Evolutionary conservation across 2,888 invertebrate species (phyloP), one percentile per base, ranked within the genome.

Genomic region (Pollenia labialis): DNA sequence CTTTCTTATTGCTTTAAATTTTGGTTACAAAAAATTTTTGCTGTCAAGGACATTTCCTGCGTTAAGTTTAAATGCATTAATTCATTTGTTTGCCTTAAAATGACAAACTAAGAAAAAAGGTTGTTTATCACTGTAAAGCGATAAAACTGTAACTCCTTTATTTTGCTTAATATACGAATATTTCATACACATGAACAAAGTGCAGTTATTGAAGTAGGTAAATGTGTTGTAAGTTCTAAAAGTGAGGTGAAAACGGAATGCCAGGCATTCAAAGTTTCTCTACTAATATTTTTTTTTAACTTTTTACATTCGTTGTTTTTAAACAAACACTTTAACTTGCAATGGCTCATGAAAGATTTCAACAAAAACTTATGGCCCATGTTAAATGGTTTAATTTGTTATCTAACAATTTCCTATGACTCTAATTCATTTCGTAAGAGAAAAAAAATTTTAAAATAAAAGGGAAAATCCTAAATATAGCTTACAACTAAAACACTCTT

Each of bases 301-400:
- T 44, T 69, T 12, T 23, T 66, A n/a, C 50, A 12, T 68, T 66
- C n/a, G 42, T 74, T 62, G 44, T 14, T 56, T 75, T 75, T 80
- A 50, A 83, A 71, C 56, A 72, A 76, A 64, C 80, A 64, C 68
- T 83, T 83, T 48, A 64, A 64, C 74, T 62, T 44, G 74, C 79
- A 80, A 75, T 75, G 69, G 75, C n/a, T 83, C 83, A 85, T 85
- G 79, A 50, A 79, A 74, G 77, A 79, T 82, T 75, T 82, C 79
- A 80, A 75, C 58, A 68, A 18, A 72, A 86, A 85, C 77, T 79
- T 79, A 82, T 82, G 85, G 74, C 74, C 74, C 82, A 69, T 85
- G 66, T 85, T 85, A 79, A 85, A 85, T 77, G 85, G 74, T 85
- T 82, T 74, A 79, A 85, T 85, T 82, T 82, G 77, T 79, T 85